Evolutionary conservation across 2,888 invertebrate genomes (phyloP), one percentile per base, ranked within the genome.

Genomic region (Melangyna quadrimaculata): DNA sequence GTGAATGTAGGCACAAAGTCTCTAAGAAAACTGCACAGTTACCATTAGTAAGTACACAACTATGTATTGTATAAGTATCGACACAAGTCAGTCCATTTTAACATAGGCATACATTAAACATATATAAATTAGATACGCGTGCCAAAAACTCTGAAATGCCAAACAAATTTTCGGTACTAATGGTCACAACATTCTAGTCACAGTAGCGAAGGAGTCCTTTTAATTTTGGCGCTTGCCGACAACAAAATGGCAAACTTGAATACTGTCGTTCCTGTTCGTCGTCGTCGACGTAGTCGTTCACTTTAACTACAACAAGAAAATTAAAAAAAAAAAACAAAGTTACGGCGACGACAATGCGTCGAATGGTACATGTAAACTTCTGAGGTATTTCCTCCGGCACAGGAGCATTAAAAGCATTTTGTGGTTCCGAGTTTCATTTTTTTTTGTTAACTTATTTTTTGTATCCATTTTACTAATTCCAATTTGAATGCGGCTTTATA

Each of bases 401-500:
- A 73, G 65, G 75, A 80, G 86, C 81, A 86, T 86, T 86, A 86
- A 86, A 86, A 86, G 86, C 86, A 86, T 86, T 86, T 86, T 81
- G 86, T 86, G 86, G 86, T 86, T 81, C 63, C 77, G 73, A 84
- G 61, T 35, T 63, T 40, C 40, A 51, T 73, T 19, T n/a, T 65
- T 59, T 73, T 27, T 29, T 40, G 7, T 8, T 9, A n/a, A 1
- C 37, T 12, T 17, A 17, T 35, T 37, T 77, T 37, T 43, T 9
- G 29, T 40, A 10, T 53, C 32, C 9, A 40, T 57, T 59, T 48
- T 74, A 57, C 67, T 67, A 77, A 79, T 80, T 84, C 71, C 79
- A 74, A 84, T 84, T 84, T 84, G 84, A 84, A 84, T 84, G 84
- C 69, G 75, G 84, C 69, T 55, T 72, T 27, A 71, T 48, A 61